Base-by-base conservation (phyloP, 2,113 vertebrate species). In the Galeopterus variegatus region DNA sequence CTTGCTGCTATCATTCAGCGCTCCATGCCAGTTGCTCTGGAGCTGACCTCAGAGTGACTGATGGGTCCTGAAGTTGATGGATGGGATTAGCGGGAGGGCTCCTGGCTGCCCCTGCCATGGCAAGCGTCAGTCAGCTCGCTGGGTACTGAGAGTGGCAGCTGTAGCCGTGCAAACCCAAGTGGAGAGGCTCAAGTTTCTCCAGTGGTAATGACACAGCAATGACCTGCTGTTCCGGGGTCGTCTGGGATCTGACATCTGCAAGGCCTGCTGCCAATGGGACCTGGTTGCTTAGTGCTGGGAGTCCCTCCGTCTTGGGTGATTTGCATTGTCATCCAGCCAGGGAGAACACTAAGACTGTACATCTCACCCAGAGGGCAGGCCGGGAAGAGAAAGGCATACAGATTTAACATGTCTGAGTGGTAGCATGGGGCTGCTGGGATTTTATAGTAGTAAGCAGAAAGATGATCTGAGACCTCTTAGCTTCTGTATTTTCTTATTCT, bases 1-100 rank as follows among this genome's bases (percentile, higher is more conserved):
- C 0, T 0, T 33, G 54, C 31, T 82, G 69, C 82, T 67, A 12
- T 0, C 3, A 19, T 19, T 0, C 95, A 52, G 54, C 0, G 0
- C 62, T 41, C 8, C 0, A 1, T 91, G 92, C 23, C 45, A 2
- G 19, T 73, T 70, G 72, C 72, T 93, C 76, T 69, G 90, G 8
- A 52, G 65, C 86, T 90, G 88, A 93, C 82, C 81, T 97, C 54
- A 11, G 88, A 81, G 80, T 1, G 0, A 10, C 76, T 31, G 86
- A 73, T 79, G 33, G 10, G 62, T 54, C 81, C 82, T 33, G 6
- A 81, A 24, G 24, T 41, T 1, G 2, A 58, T 8, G 82, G 0
- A 54, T 48, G n/a, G 0, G 26, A 90, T 79, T 52, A 96, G 93
- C 85, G 84, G 84, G 72, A 62, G 96, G 33, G 72, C 77, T 88